Percentiles rank a stretch among this genome's conserved stretches.
phyloP scores from a whole-genome alignment of 2,113 vertebrate species.

The Apodemus sylvaticus region DNA sequence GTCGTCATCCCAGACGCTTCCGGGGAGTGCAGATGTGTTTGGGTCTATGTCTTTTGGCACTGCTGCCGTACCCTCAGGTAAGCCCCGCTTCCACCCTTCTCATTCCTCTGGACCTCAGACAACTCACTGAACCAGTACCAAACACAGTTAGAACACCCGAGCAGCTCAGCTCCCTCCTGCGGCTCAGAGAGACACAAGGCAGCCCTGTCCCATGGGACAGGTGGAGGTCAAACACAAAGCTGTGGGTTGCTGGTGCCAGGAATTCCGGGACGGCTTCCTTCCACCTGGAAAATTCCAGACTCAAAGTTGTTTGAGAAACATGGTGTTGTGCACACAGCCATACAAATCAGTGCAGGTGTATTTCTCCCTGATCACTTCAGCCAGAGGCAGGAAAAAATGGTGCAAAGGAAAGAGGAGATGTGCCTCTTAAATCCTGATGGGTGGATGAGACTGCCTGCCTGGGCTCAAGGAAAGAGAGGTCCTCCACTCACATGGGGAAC shows the following conservation, averaged over 20 bases:
- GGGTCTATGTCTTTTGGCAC: slow-evolving; percentile 93
- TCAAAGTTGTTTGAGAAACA: background rate
- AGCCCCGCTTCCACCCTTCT: slow-evolving; percentile 13
- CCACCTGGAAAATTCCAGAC: background rate
- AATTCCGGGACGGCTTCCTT: background rate
- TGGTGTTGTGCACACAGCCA: background rate
- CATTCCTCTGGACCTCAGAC: background rate
- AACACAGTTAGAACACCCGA: background rate
- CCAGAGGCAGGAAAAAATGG: background rate
- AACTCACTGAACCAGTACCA: background rate
- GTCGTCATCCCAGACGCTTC: slow-evolving; percentile 93
- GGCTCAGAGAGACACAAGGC: background rate
- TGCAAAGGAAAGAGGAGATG: background rate
- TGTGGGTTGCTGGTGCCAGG: background rate
- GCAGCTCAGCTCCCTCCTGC: background rate
- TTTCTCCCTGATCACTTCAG: background rate
- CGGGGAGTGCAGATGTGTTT: slow-evolving; percentile 93
- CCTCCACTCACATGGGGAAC: background rate
- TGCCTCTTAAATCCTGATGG: background rate
- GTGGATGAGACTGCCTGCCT: background rate
- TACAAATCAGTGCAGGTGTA: too few relatives aligned
- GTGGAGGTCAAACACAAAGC: background rate
- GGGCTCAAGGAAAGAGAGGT: background rate
- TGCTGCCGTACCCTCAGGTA: slow-evolving; percentile 99
- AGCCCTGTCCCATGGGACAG: rapidly evolving